A percentile compares a stretch with the other conserved stretches of the same genome.
Conservation (phyloP, 2,888 invertebrate species). For the Strigamia maritima region DNA sequence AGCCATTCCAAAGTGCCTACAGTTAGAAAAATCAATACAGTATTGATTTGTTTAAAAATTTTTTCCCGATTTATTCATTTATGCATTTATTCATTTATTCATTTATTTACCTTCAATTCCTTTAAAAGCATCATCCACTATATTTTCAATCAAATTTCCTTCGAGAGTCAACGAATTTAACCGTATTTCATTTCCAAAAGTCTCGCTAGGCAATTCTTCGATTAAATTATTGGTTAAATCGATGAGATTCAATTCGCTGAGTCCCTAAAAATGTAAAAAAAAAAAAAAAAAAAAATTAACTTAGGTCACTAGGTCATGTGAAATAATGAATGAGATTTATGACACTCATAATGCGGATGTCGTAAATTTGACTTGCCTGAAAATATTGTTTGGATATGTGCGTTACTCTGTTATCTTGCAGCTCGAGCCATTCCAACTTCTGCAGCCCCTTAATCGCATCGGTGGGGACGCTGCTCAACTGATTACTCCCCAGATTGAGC, state of each 20-base stretch:
- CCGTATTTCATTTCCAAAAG: constrained; percentile 73
- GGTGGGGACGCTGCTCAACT: constrained; percentile 71
- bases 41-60: background rate
- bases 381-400: constrained; percentile 42
- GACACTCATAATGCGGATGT: too few relatives aligned
- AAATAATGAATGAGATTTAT: too few relatives aligned
- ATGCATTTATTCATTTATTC: too few relatives aligned
- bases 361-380: constrained; percentile 41
- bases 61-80: background rate
- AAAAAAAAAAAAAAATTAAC: too few relatives aligned
- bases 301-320: too few relatives aligned
- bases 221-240: constrained; percentile 82
- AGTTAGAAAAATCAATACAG: background rate
- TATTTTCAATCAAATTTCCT: constrained; percentile 73
- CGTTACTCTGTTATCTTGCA: constrained; percentile 45
- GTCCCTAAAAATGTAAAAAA: constrained; percentile 54
- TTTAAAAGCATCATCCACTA: constrained; percentile 79
- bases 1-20: constrained; percentile 85
- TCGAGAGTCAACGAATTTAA: constrained; percentile 83
- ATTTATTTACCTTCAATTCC: constrained; percentile 57
- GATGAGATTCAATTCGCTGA: constrained; percentile 75
- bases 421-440: constrained; percentile 43
- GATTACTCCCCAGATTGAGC: constrained; percentile 81
- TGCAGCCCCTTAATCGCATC: constrained; percentile 15
- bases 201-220: constrained; percentile 70